Conservation (phyloP, 2,797 vertebrate species). For the Rhinella marina region DNA sequence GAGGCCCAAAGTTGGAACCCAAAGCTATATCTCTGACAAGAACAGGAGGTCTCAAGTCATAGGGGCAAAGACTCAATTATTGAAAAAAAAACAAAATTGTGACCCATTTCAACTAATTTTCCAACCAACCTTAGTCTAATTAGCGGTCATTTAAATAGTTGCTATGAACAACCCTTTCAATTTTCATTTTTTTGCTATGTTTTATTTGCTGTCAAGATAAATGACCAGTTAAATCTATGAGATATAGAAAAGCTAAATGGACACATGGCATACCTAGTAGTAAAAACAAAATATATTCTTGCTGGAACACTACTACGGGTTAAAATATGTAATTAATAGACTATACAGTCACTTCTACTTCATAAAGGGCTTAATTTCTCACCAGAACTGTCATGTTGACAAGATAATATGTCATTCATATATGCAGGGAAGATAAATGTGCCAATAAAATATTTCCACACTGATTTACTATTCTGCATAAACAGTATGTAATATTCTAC, state of each 20-base stretch:
- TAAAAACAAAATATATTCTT: conserved; percentile 13
- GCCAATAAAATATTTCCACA: background rate
- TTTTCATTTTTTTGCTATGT: background rate
- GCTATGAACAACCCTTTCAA: background rate
- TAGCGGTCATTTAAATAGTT: background rate
- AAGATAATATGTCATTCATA: background rate
- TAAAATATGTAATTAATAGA: background rate
- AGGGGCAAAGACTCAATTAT: no score
- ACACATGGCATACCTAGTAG: background rate
- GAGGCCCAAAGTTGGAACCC: no score
- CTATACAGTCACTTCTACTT: background rate
- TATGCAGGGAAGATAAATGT: background rate
- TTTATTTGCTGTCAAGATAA: background rate
- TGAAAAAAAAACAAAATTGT: no score
- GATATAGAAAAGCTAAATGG: background rate
- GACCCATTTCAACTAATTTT: background rate
- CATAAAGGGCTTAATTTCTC: conserved; percentile 8
- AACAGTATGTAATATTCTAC: background rate
- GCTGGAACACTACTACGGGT: background rate
- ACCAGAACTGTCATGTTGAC: background rate
- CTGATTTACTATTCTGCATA: background rate
- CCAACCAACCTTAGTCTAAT: no score
- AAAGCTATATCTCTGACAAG: no score
- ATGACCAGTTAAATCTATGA: background rate
- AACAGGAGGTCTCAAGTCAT: no score